Percentiles rank a stretch among this genome's conserved stretches.
Conservation (phyloP, 2,888 invertebrate genomes). For the Apeira syringaria region DNA sequence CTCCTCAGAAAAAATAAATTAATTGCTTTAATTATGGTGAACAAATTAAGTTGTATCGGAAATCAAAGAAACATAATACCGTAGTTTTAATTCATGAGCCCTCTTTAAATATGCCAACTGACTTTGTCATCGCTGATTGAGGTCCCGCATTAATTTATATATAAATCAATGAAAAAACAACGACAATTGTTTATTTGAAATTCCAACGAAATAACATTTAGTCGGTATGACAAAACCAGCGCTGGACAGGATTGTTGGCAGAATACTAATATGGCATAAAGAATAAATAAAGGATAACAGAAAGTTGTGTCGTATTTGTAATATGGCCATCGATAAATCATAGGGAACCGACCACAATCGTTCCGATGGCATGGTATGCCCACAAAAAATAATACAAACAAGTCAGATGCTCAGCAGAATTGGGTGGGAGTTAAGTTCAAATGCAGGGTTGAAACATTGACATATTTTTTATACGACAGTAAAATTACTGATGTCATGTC, state of each 20-base stretch:
- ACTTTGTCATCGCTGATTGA: slow-evolving; percentile 66
- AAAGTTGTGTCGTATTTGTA: slow-evolving; percentile 82
- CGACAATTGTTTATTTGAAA: slow-evolving; percentile 78
- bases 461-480: too few relatives aligned
- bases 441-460: too few relatives aligned
- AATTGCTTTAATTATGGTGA: slow-evolving; percentile 68
- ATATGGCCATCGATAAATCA: slow-evolving; percentile 82
- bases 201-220: slow-evolving; percentile 82
- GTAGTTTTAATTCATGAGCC: slow-evolving; percentile 73
- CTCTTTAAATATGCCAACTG: slow-evolving; percentile 55
- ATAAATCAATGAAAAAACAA: slow-evolving; percentile 64
- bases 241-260: slow-evolving; percentile 75
- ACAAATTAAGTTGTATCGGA: slow-evolving; percentile 73
- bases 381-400: slow-evolving; percentile 80
- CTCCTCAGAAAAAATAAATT: slow-evolving; percentile 15
- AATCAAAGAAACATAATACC: slow-evolving; percentile 56
- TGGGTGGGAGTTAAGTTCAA: slow-evolving; percentile 70
- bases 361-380: slow-evolving; percentile 81
- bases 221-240: slow-evolving; percentile 81
- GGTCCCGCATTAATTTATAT: slow-evolving; percentile 68
- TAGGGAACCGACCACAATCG: slow-evolving; percentile 81
- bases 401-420: slow-evolving; percentile 77
- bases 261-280: slow-evolving; percentile 82
- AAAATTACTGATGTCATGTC: too few relatives aligned
- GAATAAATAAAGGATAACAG: slow-evolving; percentile 81